Percentiles rank a stretch among this genome's conserved stretches.
Conservation (phyloP, 2,113 vertebrate species). For the Chamaea fasciata region DNA sequence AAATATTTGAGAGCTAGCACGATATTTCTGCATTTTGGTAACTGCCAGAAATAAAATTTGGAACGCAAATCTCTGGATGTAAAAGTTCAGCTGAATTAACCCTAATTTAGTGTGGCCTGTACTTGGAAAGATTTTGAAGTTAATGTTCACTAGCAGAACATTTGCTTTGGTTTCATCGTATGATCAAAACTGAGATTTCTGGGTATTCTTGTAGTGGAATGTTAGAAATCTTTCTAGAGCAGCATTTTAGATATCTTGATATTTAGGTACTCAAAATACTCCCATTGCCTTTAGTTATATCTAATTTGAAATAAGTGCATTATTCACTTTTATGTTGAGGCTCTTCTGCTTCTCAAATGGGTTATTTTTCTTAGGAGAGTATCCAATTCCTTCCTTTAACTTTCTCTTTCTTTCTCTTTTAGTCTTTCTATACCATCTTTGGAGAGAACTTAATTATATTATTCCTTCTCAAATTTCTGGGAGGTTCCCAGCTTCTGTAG, state of each 20-base stretch:
- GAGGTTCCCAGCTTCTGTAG: background rate
- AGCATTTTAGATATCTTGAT: background rate
- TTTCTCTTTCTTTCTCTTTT: background rate
- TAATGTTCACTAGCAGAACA: background rate
- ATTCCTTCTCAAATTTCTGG: background rate
- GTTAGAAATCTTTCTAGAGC: background rate
- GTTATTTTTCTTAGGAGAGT: background rate
- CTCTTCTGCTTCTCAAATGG: background rate
- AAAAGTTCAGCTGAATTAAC: background rate
- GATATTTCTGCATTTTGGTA: background rate
- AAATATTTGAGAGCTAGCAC: background rate
- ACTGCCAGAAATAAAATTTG: background rate
- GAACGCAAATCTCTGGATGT: background rate
- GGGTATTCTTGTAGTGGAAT: background rate
- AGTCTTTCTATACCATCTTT: background rate
- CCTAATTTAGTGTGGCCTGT: background rate
- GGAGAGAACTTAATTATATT: background rate
- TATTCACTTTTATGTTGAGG: background rate
- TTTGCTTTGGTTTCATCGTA: background rate
- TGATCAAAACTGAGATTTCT: background rate
- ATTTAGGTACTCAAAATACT: background rate
- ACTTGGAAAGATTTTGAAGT: background rate
- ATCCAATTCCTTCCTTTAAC: background rate
- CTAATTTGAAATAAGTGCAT: background rate
- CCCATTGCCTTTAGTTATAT: background rate